Evolutionary conservation across 1,140 invertebrate genomes (phyloP).

Genomic region (Oppia nitens): DNA sequence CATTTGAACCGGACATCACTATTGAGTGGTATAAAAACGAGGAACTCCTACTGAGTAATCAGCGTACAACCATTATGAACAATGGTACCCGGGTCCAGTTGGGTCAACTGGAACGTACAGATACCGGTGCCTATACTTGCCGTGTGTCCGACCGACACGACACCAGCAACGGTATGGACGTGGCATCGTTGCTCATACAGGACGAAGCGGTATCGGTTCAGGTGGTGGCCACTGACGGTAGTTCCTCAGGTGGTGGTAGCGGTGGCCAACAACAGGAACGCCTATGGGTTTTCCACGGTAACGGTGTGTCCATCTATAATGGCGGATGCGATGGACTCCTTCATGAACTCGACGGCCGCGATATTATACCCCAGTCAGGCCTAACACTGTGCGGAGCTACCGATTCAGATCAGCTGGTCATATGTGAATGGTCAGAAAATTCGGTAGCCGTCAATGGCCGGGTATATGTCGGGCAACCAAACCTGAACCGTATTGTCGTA

Average conservation of each 20-base stretch:
- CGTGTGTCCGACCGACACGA: constrained; percentile 2
- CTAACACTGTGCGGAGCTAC: constrained; percentile 13
- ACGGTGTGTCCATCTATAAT: constrained; percentile 12
- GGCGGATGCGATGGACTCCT: constrained; percentile 2
- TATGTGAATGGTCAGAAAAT: constrained; percentile 13
- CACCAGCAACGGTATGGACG: constrained; percentile 8
- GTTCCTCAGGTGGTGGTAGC: constrained; percentile 23
- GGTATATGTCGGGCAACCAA: constrained; percentile 16
- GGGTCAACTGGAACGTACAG: constrained; percentile 8
- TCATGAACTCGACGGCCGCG: constrained; percentile 14
- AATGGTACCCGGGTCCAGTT: constrained; percentile 13
- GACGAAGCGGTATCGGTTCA: constrained; percentile 24
- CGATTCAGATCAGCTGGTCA: background rate
- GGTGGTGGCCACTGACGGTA: no score
- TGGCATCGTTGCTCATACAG: constrained; percentile 15
- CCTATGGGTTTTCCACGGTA: constrained; percentile 28
- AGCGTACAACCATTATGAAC: constrained; percentile 9
- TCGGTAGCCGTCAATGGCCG: background rate
- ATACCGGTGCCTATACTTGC: constrained; percentile 14
- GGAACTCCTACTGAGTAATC: constrained; percentile 35
- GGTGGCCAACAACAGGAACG: constrained; percentile 63
- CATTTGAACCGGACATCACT: constrained; percentile 39
- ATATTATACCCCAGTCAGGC: constrained; percentile 12
- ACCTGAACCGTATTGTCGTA: constrained; percentile 15
- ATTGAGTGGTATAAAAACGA: constrained; percentile 57